phyloP scores from a whole-genome alignment of 2,888 invertebrate species.

The Campoletis raptor region DNA sequence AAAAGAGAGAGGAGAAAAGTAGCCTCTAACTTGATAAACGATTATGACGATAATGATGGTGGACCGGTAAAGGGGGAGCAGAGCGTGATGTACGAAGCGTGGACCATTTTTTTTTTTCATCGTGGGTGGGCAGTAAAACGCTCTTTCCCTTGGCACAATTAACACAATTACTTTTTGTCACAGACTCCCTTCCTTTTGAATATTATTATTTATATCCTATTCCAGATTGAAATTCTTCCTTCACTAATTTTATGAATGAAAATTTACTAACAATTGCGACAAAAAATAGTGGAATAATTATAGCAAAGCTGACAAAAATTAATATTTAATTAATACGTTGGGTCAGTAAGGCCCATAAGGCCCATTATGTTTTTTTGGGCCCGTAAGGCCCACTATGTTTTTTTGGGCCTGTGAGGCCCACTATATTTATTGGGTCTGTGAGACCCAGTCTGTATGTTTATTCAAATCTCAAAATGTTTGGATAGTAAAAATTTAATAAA shows the following conservation, averaged over 20 bases:
- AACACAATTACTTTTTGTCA: conserved; percentile 32
- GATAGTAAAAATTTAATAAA: too few relatives aligned
- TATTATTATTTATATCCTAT: neutral
- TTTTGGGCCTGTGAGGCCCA: too few relatives aligned
- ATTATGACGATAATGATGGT: conserved; percentile 23
- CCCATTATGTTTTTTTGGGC: neutral
- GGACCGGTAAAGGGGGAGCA: neutral
- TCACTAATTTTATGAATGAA: too few relatives aligned
- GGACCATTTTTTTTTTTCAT: conserved; percentile 25
- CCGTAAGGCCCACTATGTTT: neutral
- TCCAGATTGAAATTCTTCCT: neutral
- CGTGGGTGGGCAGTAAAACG: conserved; percentile 35
- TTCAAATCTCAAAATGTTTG: too few relatives aligned
- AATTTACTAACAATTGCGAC: too few relatives aligned
- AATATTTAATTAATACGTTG: too few relatives aligned
- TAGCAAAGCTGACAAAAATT: too few relatives aligned
- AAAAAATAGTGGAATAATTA: too few relatives aligned
- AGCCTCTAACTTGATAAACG: neutral
- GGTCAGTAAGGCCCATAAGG: neutral
- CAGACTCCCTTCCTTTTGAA: conserved; percentile 11
- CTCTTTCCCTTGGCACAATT: conserved; percentile 29
- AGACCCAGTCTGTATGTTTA: neutral
- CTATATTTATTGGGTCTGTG: neutral
- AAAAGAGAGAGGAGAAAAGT: conserved; percentile 19
- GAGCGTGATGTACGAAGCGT: conserved; percentile 45